These are phyloP conservation scores for Bergia puertoricense DNA, from an alignment of 92 coral and sea anemone species.

Conservation along the genomic window DNA sequence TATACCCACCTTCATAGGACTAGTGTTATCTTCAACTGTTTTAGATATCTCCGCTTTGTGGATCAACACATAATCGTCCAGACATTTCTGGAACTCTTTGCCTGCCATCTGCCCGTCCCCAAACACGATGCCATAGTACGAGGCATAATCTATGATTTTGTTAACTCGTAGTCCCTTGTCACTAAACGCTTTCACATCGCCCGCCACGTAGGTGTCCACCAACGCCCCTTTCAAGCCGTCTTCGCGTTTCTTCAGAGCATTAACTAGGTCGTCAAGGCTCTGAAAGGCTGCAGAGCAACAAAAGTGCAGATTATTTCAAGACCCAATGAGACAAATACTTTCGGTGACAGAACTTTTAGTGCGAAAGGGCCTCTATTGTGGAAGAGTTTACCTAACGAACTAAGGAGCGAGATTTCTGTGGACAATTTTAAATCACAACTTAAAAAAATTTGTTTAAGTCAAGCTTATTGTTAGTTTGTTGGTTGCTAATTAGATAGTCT, in stretches of 20 bases:
- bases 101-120: conserved; percentile 57
- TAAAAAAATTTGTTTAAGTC: too few relatives aligned
- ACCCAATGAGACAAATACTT: too few relatives aligned
- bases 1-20: conserved; percentile 69
- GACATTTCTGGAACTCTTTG: conserved; percentile 64
- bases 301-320: not conserved
- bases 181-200: conserved; percentile 55
- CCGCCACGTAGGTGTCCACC: conserved; percentile 94
- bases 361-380: too few relatives aligned
- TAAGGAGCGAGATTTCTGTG: too few relatives aligned
- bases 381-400: too few relatives aligned
- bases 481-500: too few relatives aligned
- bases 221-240: conserved; percentile 72
- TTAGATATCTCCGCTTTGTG: conserved; percentile 75
- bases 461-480: too few relatives aligned
- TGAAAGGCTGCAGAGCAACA: conserved; percentile 44
- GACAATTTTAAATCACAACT: too few relatives aligned
- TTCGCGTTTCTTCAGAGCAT: conserved; percentile 59
- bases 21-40: conserved; percentile 66
- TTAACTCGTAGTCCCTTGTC: conserved; percentile 70
- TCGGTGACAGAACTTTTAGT: too few relatives aligned
- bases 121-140: conserved; percentile 91
- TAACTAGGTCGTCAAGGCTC: conserved; percentile 50
- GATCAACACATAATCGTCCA: conserved; percentile 67
- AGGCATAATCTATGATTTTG: conserved; percentile 82